These are phyloP conservation scores for Ranitomeya imitator DNA, from an alignment of 2,113 vertebrate genomes.

Conservation along the genomic window DNA sequence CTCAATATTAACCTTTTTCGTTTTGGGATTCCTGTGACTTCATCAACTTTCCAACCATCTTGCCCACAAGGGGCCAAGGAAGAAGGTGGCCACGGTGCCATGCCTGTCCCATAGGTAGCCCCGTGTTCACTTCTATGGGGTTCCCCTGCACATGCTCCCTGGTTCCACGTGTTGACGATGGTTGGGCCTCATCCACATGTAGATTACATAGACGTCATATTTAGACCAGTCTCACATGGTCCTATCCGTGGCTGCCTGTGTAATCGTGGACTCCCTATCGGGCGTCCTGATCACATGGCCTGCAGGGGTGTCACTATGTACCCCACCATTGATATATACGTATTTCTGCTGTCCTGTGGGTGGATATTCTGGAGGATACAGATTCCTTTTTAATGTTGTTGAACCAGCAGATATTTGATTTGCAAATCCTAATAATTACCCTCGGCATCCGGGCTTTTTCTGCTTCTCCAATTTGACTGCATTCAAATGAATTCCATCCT, in stretches of 20 bases:
- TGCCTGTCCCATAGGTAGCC: not conserved
- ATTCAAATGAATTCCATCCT: conserved; percentile 31
- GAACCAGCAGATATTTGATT: conserved; percentile 22
- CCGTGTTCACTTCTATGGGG: not conserved
- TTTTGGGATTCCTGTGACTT: no score
- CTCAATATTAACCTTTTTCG: no score
- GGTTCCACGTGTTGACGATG: not conserved
- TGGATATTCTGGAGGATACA: not conserved
- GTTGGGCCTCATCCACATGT: no score
- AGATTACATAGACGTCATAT: no score
- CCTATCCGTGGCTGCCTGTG: no score
- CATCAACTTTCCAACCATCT: no score
- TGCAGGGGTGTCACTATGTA: not conserved
- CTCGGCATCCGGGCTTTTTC: not conserved
- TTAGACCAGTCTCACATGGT: no score
- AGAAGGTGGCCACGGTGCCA: no score
- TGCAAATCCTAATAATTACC: conserved; percentile 28
- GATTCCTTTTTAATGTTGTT: not conserved
- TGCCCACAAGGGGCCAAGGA: no score
- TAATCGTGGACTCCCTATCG: no score
- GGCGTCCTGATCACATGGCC: not conserved
- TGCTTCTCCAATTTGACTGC: conserved; percentile 30
- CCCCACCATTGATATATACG: not conserved
- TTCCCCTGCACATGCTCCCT: not conserved
- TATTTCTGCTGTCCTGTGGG: not conserved